Conservation (phyloP, 2,113 vertebrate genomes). For the Phyllostomus hastatus region DNA sequence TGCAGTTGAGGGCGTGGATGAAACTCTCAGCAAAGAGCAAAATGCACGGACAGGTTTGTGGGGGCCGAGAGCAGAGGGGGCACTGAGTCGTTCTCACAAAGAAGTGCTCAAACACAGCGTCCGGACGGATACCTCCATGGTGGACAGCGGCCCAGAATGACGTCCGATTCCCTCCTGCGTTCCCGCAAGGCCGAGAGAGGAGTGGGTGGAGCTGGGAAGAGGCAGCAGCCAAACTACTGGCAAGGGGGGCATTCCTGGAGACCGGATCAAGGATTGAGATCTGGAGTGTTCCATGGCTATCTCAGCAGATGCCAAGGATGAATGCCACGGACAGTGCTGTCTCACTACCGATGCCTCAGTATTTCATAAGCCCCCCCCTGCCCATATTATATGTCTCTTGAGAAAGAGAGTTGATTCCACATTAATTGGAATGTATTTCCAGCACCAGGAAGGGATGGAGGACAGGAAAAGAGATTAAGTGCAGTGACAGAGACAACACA, state of each 20-base stretch:
- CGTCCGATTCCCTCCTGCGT: too few relatives aligned
- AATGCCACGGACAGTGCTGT: accelerated
- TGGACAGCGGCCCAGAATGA: neutral
- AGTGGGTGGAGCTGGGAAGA: neutral
- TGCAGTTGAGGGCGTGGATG: neutral
- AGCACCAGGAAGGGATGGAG: neutral
- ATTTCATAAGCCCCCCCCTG: neutral
- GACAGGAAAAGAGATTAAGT: neutral
- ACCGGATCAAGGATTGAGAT: neutral
- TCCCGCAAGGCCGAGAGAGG: neutral
- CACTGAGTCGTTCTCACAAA: neutral
- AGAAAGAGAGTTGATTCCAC: neutral
- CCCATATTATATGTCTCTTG: neutral
- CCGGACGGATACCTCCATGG: neutral
- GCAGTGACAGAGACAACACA: neutral
- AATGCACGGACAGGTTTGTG: neutral
- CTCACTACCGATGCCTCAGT: neutral
- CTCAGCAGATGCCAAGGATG: neutral
- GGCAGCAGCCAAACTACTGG: neutral
- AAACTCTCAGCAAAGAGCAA: neutral
- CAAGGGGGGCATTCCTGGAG: neutral
- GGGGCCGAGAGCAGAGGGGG: neutral
- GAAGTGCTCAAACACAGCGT: neutral
- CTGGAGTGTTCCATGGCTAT: neutral
- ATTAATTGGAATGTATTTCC: neutral